A percentile compares a stretch with the other conserved stretches of the same genome.
Conservation (phyloP, 2,888 invertebrate species). For the Apamea anceps region DNA sequence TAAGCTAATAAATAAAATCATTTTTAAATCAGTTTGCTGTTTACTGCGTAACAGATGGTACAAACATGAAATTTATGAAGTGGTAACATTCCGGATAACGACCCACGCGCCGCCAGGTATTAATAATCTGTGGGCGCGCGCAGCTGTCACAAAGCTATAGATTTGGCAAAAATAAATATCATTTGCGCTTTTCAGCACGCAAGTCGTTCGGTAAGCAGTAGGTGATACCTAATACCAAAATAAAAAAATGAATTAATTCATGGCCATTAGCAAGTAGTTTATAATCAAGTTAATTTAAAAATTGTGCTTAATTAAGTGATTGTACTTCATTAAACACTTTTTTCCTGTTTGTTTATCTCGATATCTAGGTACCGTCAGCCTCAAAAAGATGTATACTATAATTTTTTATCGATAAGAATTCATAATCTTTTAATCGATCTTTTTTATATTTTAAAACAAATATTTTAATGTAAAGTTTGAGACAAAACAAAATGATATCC, state of each 20-base stretch:
- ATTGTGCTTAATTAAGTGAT: background rate
- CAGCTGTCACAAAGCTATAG: too few relatives aligned
- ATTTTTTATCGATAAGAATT: background rate
- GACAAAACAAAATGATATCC: too few relatives aligned
- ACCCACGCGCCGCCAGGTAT: too few relatives aligned
- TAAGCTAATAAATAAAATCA: too few relatives aligned
- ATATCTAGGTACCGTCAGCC: background rate
- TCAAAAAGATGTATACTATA: background rate
- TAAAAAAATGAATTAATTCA: background rate
- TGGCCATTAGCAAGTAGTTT: background rate
- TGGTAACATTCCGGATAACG: too few relatives aligned
- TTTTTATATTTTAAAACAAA: too few relatives aligned
- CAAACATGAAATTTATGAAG: too few relatives aligned
- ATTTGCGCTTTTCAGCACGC: background rate
- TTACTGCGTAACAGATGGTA: too few relatives aligned
- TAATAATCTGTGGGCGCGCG: too few relatives aligned
- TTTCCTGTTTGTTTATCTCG: background rate
- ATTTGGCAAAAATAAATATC: background rate
- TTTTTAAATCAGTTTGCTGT: too few relatives aligned
- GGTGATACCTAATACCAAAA: background rate
- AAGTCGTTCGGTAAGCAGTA: background rate
- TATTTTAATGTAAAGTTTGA: too few relatives aligned
- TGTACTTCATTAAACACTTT: background rate
- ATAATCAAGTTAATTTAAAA: background rate
- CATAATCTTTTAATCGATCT: too few relatives aligned